These are phyloP conservation scores for Apodemia mormo DNA, from an alignment of 2,888 invertebrate species.

Conservation along the genomic window DNA sequence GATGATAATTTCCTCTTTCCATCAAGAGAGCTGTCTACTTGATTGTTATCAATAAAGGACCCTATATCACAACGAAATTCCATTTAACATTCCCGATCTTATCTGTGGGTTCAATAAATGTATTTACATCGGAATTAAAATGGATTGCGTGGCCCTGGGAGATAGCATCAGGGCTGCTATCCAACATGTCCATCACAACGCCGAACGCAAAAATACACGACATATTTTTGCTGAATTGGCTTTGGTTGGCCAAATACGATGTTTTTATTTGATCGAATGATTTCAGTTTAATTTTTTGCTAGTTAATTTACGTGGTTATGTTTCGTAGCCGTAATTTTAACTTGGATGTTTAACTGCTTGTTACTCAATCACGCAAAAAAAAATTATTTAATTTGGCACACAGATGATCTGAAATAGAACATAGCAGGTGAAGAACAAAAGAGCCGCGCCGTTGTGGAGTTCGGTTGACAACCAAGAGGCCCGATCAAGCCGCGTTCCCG, in stretches of 20 bases:
- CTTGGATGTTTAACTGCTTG: too few species aligned
- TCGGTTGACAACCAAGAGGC: too few species aligned
- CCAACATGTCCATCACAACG: conserved; percentile 2
- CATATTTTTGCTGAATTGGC: conserved; percentile 1
- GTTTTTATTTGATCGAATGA: neutral
- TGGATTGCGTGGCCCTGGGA: neutral
- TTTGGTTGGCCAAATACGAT: neutral
- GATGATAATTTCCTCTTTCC: too few species aligned
- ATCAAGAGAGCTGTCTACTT: too few species aligned
- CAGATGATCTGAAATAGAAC: too few species aligned
- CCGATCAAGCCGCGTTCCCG: too few species aligned
- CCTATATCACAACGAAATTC: neutral
- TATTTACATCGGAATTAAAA: conserved; percentile 8
- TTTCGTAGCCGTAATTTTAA: too few species aligned
- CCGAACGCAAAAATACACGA: conserved; percentile 6
- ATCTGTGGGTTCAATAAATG: conserved; percentile 2
- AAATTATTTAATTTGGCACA: too few species aligned
- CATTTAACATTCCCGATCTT: conserved; percentile 4
- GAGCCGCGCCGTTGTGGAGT: too few species aligned
- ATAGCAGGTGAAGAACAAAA: too few species aligned
- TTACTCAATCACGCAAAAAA: too few species aligned
- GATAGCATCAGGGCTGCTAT: conserved; percentile 12
- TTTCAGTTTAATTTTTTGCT: neutral
- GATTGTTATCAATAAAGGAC: too few species aligned
- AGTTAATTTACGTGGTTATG: neutral